Conservation (phyloP, 2,797 vertebrate species). For the Megaceryle alcyon region DNA sequence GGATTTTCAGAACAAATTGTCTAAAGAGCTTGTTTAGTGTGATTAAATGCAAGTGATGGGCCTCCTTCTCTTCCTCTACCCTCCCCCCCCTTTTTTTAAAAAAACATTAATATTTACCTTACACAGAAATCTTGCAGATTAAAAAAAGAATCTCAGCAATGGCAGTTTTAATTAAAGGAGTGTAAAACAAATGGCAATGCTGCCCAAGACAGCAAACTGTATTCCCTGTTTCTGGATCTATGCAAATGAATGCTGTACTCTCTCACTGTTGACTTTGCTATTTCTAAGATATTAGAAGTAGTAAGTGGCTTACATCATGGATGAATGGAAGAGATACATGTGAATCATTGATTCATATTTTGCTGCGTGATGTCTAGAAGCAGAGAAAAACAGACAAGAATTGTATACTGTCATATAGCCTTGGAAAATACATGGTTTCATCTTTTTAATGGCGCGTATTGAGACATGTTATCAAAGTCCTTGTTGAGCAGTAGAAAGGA, state of each 20-base stretch:
- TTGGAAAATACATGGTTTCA: neutral
- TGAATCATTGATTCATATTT: neutral
- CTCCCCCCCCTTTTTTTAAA: neutral
- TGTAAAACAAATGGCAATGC: constrained; percentile 30
- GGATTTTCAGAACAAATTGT: constrained; percentile 82
- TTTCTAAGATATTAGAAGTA: neutral
- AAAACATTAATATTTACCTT: constrained; percentile 72
- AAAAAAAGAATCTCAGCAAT: constrained; percentile 42
- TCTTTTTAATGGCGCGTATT: neutral
- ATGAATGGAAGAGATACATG: constrained; percentile 11
- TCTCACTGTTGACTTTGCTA: neutral
- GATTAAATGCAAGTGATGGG: constrained; percentile 75
- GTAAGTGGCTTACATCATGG: neutral
- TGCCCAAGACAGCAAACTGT: constrained; percentile 34
- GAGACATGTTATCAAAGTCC: neutral
- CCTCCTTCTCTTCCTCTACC: neutral
- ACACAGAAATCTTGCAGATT: constrained; percentile 40
- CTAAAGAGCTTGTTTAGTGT: constrained; percentile 80
- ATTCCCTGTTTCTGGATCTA: constrained; percentile 12
- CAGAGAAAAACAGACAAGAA: neutral
- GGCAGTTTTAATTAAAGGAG: constrained; percentile 58
- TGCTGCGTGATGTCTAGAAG: neutral
- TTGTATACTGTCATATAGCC: neutral
- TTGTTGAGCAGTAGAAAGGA: neutral
- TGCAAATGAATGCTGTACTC: neutral